A percentile compares a stretch with the other conserved stretches of the same genome.
Evolutionary conservation across 1,140 invertebrate genomes (phyloP).

Genomic region (Wiebesia pumilae): DNA sequence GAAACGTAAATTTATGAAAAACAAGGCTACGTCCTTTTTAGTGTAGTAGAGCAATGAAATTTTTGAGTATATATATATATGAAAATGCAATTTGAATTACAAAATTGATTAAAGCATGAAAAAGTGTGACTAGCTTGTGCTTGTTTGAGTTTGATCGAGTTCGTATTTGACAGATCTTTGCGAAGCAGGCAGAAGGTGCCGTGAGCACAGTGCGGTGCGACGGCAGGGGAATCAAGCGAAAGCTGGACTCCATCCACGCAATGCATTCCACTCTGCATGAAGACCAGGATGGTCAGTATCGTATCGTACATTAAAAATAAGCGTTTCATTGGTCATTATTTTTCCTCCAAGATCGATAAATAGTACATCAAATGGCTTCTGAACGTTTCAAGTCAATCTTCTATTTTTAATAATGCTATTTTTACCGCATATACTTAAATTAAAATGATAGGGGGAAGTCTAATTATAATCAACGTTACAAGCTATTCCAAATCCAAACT

Average conservation of each 20-base stretch:
- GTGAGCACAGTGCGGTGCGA: conserved; percentile 74
- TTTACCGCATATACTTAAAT: neutral
- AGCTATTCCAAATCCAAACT: too few relatives aligned
- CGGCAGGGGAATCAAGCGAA: conserved; percentile 75
- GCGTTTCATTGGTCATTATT: conserved; percentile 36
- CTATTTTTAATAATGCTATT: too few relatives aligned
- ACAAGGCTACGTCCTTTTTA: neutral
- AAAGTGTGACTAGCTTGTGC: conserved; percentile 63
- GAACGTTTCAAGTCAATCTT: too few relatives aligned
- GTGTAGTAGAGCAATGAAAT: conserved; percentile 7
- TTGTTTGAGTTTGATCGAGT: conserved; percentile 74
- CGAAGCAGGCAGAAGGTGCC: conserved; percentile 75
- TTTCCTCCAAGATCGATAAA: conserved; percentile 35
- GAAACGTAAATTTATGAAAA: conserved; percentile 27
- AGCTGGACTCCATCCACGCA: conserved; percentile 75
- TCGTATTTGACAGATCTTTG: conserved; percentile 76
- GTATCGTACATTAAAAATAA: conserved; percentile 70
- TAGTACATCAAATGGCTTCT: neutral
- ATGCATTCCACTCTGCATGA: conserved; percentile 76
- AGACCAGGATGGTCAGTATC: conserved; percentile 76
- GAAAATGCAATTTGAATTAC: conserved; percentile 43
- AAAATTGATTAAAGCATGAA: conserved; percentile 44
- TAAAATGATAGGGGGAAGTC: neutral
- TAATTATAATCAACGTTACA: too few relatives aligned
- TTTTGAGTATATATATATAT: neutral